Evolutionary conservation across 2,888 invertebrate species (phyloP), one percentile per base, ranked within the genome.

Genomic region (Harpagoxenus sublaevis): DNA sequence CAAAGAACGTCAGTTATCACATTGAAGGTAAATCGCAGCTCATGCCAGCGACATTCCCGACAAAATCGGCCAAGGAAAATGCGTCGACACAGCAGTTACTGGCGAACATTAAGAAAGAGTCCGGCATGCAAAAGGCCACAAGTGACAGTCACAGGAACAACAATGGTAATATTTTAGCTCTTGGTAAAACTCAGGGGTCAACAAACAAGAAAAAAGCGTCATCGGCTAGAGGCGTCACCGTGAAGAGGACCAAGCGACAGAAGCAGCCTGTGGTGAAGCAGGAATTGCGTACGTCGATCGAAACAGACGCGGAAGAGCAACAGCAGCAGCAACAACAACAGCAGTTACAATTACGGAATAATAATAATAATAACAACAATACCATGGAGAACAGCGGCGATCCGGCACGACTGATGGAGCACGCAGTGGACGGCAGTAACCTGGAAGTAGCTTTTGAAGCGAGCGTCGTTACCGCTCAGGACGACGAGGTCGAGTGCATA

Each of bases 1-100:
- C 96, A 60, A 97, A 97, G 92, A 97, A 97, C 93, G 97, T 97
- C 1, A 96, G 96, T 91, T 96, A 96, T 92, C 96, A 96, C 89
- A 94, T 96, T 51, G 95, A 96, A 78, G 96, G 96, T 83, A 95
- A 95, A 51, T 95, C 96, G 73, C 96, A 96, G 91, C 89, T 96
- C 18, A 94, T 96, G 0, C 91, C 96, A 0, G 96, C 96, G 2
- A 96, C 96, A 18, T 96, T 96, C 89, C 95, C 96, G 5, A 3
- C 15, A 2, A 78, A 68, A 45, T 93, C 93, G 63, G 92, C 93
- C n/a, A 92, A 93, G 65, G 93, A 94, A 8, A 89, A 92, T 2
- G 2, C 53, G 35, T 55, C 84, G 8, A 8, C 83, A 84, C 85
- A 81, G 3, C 66, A 45, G 2, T 35, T 75, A 10, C 10, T 89